phyloP scores from a whole-genome alignment of 2,888 invertebrate species.

The Boloria euphrosyne region DNA sequence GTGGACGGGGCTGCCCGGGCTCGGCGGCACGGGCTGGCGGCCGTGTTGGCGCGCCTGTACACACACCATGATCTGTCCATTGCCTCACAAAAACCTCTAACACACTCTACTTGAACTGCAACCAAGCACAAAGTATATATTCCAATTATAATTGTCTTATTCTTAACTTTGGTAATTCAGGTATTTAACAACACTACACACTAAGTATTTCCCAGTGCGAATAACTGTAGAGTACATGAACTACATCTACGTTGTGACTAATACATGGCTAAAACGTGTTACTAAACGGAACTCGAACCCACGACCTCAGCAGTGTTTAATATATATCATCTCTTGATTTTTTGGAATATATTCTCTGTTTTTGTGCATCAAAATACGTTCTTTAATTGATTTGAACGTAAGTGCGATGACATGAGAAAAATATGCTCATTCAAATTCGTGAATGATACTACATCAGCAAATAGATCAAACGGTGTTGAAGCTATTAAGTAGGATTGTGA shows the following conservation, averaged over 20 bases:
- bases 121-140: slow-evolving; percentile 21
- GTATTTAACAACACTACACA: neutral
- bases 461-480: slow-evolving; percentile 36
- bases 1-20: slow-evolving; percentile 79
- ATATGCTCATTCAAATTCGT: slow-evolving; percentile 29
- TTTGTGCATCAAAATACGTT: slow-evolving; percentile 29
- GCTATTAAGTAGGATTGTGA: slow-evolving; percentile 37
- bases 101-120: slow-evolving; percentile 23
- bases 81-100: slow-evolving; percentile 8
- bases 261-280: neutral
- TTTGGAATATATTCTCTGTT: slow-evolving; percentile 20
- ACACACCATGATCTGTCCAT: slow-evolving; percentile 15
- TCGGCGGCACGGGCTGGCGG: slow-evolving; percentile 79
- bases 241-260: slow-evolving; percentile 10
- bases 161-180: neutral
- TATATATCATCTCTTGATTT: neutral
- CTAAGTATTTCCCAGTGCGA: neutral
- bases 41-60: slow-evolving; percentile 80
- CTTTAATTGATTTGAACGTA: slow-evolving; percentile 28
- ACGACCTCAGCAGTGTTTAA: neutral
- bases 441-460: slow-evolving; percentile 37
- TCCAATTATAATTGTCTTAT: slow-evolving; percentile 5
- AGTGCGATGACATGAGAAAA: slow-evolving; percentile 31
- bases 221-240: slow-evolving; percentile 1
- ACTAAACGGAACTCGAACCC: neutral